Base-by-base conservation (phyloP, 2,888 invertebrate species). In the Cryptus viduatorius region DNA sequence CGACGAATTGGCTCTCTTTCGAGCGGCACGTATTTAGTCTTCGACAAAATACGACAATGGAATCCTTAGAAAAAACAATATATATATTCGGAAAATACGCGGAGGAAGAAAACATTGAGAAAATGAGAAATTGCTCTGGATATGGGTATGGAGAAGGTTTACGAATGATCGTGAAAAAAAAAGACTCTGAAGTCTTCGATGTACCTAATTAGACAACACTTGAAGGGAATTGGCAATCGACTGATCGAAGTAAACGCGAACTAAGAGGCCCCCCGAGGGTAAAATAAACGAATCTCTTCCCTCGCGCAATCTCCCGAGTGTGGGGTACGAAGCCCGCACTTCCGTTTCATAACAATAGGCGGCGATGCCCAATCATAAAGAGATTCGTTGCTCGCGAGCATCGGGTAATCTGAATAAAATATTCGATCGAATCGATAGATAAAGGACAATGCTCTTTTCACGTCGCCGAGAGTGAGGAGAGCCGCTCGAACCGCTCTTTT, bases 391-490 rank as follows among this genome's bases (percentile, higher is more conserved):
- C 90, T 91, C 89, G 89, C 90, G 89, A 85, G 89, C 86, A 87
- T 88, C 89, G 89, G 88, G 91, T 89, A 92, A 93, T 93, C 92
- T 92, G 92, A 93, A 93, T 93, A 93, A 93, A 93, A 92, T 93
- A 93, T 92, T 92, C 93, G 93, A 93, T 93, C 91, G 92, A 92
- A 92, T 93, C 93, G 91, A 93, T 93, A 93, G 93, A 93, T 93
- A 93, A 93, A 91, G 93, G 91, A 93, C 93, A 93, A 93, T 93
- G 93, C 92, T 92, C 92, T 93, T 93, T 93, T 93, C 91, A 93
- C 91, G 93, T 87, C 89, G 90, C 87, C 88, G 68, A 87, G 86
- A 86, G 78, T 85, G 88, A 88, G 87, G 87, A 89, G 88, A 86
- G 69, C 50, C 78, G 65, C 83, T 85, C 78, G 75, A 83, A 76